Percentiles rank a stretch among this genome's conserved stretches.
Evolutionary conservation across 2,888 invertebrate genomes (phyloP).

Genomic region (Athetis lepigone): DNA sequence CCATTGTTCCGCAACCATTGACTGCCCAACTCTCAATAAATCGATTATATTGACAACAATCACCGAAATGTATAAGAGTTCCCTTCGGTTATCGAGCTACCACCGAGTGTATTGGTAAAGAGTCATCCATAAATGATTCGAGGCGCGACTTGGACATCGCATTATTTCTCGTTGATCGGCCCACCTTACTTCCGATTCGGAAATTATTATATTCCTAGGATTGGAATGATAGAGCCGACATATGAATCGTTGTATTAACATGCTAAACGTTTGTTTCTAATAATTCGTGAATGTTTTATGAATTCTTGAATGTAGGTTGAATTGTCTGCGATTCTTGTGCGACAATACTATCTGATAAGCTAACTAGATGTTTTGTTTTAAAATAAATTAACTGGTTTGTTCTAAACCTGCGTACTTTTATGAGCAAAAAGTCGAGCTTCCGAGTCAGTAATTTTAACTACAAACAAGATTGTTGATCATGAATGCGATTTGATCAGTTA

Average conservation of each 20-base stretch:
- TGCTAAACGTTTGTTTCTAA: slow-evolving; percentile 79
- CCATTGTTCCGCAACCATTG: slow-evolving; percentile 83
- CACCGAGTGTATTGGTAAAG: slow-evolving; percentile 67
- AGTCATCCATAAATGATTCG: slow-evolving; percentile 86
- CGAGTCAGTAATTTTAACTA: slow-evolving; percentile 34
- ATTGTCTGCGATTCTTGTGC: slow-evolving; percentile 64
- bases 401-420: slow-evolving; percentile 30
- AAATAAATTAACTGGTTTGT: slow-evolving; percentile 43
- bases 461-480: slow-evolving; percentile 39
- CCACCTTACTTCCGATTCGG: slow-evolving; percentile 90
- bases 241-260: slow-evolving; percentile 80
- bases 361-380: slow-evolving; percentile 45
- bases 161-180: slow-evolving; percentile 88
- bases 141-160: slow-evolving; percentile 87
- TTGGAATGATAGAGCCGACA: slow-evolving; percentile 81
- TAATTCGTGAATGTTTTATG: slow-evolving; percentile 79
- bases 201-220: slow-evolving; percentile 88
- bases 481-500: slow-evolving; percentile 52
- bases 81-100: slow-evolving; percentile 46
- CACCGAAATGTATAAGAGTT: slow-evolving; percentile 78
- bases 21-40: slow-evolving; percentile 71
- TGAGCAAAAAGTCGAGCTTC: slow-evolving; percentile 33
- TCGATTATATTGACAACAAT: slow-evolving; percentile 68
- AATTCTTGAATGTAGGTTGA: slow-evolving; percentile 77
- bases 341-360: slow-evolving; percentile 54